These are phyloP conservation scores for Callopanchax toddi DNA, from an alignment of 2,113 vertebrate species.

Conservation along the genomic window DNA sequence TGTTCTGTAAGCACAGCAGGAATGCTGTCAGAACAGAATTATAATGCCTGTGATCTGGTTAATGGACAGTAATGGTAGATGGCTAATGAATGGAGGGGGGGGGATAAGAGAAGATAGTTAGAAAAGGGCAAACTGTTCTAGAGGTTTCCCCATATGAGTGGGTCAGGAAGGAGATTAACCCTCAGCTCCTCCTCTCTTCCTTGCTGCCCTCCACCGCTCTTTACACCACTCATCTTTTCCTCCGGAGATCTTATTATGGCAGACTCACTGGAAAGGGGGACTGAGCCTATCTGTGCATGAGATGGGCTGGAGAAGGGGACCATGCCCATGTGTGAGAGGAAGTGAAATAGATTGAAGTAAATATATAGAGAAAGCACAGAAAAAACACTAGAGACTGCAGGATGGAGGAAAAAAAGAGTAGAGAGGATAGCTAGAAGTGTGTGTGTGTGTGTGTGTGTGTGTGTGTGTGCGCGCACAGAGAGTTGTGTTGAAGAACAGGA, in stretches of 20 bases:
- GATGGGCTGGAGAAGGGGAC: constrained; percentile 39
- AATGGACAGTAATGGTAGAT: constrained; percentile 63
- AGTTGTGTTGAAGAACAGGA: constrained; percentile 41
- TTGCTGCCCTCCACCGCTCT: constrained; percentile 18
- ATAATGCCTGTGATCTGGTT: constrained; percentile 62
- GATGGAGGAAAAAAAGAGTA: neutral
- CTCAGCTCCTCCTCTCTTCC: constrained; percentile 13
- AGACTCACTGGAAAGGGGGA: constrained; percentile 46
- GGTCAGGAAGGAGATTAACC: constrained; percentile 51
- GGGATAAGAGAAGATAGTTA: neutral
- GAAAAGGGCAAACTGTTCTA: constrained; percentile 11
- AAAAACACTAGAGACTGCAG: constrained; percentile 22
- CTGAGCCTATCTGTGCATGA: constrained; percentile 29
- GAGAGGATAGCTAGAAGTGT: constrained; percentile 14
- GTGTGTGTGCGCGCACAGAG: constrained; percentile 15
- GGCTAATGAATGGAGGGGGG: constrained; percentile 43
- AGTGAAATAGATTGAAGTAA: constrained; percentile 8
- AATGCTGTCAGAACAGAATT: constrained; percentile 42
- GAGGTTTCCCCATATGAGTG: constrained; percentile 29
- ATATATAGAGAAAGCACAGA: constrained; percentile 7
- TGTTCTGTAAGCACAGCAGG: constrained; percentile 35
- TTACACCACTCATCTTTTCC: constrained; percentile 38
- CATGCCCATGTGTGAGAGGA: constrained; percentile 18
- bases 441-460: neutral
- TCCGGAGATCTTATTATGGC: constrained; percentile 77